Evolutionary conservation across 2,797 vertebrate species (phyloP), one percentile per base, ranked within the genome.

Genomic region (Simalia tracyae): DNA sequence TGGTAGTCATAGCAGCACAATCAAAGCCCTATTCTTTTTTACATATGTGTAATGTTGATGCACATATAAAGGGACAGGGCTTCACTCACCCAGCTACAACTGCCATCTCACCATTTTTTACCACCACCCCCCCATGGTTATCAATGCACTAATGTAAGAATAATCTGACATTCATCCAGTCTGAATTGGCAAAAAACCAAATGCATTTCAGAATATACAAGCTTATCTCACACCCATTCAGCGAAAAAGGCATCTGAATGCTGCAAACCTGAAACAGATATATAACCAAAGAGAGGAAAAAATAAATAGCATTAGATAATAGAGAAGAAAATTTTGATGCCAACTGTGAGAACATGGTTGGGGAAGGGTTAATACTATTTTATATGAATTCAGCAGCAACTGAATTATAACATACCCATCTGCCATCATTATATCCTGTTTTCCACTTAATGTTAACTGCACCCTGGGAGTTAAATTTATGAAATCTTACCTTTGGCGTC

Each of bases 401-500:
- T 84, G 9, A 56, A 14, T 84, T 88, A 15, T 84, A 87, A 87
- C 19, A 88, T 22, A 36, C 8, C 5, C 12, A 54, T 50, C 24
- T 89, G 68, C 2, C 31, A 56, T 36, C 14, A 22, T 63, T 31
- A 22, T 24, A 50, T 61, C 14, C 22, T 36, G 9, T 19, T 90
- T 50, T 81, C 24, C 31, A 8, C 26, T 84, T 91, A 61, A 42
- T 50, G n/a, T 90, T 31, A 89, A 85, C 7, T 68, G 24, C 42
- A 92, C 12, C 57, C n/a, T 85, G 31, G 1, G 46, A 88, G 4
- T 24, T 90, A 87, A 66, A 72, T 31, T 88, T 88, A 87, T 12
- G 7, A 84, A 92, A 76, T n/a, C 95, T 98, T 96, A 99, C 98
- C 97, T 97, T 98, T 68, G 98, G 96, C 0, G 98, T 98, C 96